These are phyloP conservation scores for Addax nasomaculatus DNA, from an alignment of 2,113 vertebrate species.

Conservation along the genomic window DNA sequence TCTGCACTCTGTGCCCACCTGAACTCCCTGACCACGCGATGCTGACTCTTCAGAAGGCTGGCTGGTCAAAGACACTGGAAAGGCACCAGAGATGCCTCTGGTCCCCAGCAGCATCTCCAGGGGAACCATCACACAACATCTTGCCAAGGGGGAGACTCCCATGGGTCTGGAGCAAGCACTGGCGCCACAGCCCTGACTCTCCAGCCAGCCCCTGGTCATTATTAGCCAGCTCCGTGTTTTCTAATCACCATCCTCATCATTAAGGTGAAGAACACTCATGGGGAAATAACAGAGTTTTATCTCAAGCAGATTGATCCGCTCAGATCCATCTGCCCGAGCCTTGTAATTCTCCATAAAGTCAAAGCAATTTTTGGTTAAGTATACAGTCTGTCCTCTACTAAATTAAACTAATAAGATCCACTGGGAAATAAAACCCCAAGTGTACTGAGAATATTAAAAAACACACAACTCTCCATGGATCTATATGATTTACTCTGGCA, in stretches of 20 bases:
- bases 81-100: background rate
- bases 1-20: background rate
- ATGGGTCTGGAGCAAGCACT: background rate
- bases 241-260: background rate
- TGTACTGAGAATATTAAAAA: conserved; percentile 64
- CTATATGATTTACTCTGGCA: conserved; percentile 54
- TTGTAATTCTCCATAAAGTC: conserved; percentile 71
- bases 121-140: background rate
- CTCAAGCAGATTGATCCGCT: conserved; percentile 43
- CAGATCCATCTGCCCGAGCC: conserved; percentile 37
- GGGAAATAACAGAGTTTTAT: conserved; percentile 33
- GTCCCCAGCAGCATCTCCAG: background rate
- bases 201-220: background rate
- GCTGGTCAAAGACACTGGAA: background rate
- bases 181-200: background rate
- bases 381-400: conserved; percentile 62
- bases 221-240: background rate
- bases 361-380: conserved; percentile 72
- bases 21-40: background rate
- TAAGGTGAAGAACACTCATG: background rate
- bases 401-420: conserved; percentile 74
- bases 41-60: background rate
- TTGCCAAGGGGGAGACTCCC: background rate
- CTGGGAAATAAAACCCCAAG: conserved; percentile 63
- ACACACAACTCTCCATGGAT: conserved; percentile 23